Conservation (phyloP, 2,113 vertebrate genomes). For the Tamias sibiricus region DNA sequence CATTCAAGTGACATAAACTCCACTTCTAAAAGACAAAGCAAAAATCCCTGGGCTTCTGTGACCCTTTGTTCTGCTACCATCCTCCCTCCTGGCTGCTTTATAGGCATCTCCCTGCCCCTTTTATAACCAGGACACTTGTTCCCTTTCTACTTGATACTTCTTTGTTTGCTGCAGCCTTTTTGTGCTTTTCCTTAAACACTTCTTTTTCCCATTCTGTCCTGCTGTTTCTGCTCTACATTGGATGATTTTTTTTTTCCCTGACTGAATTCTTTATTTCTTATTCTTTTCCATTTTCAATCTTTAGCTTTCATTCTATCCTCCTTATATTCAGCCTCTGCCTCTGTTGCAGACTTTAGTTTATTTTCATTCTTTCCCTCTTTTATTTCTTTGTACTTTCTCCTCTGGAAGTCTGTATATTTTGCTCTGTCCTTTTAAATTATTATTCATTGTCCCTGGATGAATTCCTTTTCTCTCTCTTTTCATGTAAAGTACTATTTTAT, state of each 20-base stretch:
- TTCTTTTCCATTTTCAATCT: neutral
- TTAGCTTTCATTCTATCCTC: neutral
- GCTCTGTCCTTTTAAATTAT: neutral
- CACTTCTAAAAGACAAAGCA: constrained; percentile 48
- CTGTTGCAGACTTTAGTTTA: neutral
- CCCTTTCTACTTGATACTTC: neutral
- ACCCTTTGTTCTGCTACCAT: neutral
- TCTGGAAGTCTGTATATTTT: neutral
- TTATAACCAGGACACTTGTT: neutral
- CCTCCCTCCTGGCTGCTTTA: neutral
- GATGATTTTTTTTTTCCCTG: neutral
- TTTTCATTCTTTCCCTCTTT: neutral
- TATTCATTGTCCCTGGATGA: neutral
- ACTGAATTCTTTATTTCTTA: neutral
- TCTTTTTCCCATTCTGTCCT: neutral
- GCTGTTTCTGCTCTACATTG: neutral
- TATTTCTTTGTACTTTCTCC: neutral
- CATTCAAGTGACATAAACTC: neutral
- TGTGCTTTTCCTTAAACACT: neutral
- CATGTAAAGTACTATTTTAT: neutral
- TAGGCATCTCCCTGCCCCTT: rapidly evolving
- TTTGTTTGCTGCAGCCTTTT: neutral
- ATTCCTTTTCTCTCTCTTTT: neutral
- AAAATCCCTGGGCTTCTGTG: neutral
- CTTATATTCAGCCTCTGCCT: neutral